These are phyloP conservation scores for Leptinotarsa texana DNA, from an alignment of 1,140 invertebrate genomes.

Conservation along the genomic window DNA sequence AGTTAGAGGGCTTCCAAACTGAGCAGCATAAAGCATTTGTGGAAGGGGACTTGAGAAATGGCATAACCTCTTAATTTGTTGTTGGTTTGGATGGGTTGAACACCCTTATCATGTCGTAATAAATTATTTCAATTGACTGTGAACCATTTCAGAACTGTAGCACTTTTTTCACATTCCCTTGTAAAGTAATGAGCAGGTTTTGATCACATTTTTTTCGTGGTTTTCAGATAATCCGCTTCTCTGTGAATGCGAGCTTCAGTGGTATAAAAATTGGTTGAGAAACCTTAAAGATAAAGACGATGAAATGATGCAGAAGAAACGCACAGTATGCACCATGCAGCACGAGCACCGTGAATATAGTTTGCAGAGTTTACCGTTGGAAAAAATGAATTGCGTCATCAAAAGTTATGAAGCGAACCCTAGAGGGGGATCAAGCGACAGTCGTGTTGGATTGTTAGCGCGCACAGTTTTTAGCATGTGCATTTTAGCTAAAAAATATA, in stretches of 20 bases:
- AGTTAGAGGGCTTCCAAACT: too few species aligned
- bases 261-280: constrained; percentile 81
- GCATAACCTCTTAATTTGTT: too few species aligned
- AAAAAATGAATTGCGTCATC: constrained; percentile 77
- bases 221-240: constrained; percentile 82
- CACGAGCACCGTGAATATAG: constrained; percentile 78
- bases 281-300: constrained; percentile 77
- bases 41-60: too few species aligned
- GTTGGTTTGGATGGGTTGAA: too few species aligned
- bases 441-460: background rate
- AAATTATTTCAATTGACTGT: too few species aligned
- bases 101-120: too few species aligned
- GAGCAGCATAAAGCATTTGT: too few species aligned
- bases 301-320: constrained; percentile 83
- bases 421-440: constrained; percentile 24
- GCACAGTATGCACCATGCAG: constrained; percentile 76
- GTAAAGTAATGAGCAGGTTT: too few species aligned
- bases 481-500: constrained; percentile 33
- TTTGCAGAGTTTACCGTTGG: constrained; percentile 76
- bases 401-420: constrained; percentile 59
- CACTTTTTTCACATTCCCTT: too few species aligned
- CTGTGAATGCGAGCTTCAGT: constrained; percentile 84
- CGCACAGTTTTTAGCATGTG: constrained; percentile 25
- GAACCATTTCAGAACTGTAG: too few species aligned
- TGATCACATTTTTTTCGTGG: background rate